Percentiles rank a stretch among this genome's conserved stretches.
phyloP scores from a whole-genome alignment of 1,140 invertebrate genomes.

The Tetramorium alpestre region DNA sequence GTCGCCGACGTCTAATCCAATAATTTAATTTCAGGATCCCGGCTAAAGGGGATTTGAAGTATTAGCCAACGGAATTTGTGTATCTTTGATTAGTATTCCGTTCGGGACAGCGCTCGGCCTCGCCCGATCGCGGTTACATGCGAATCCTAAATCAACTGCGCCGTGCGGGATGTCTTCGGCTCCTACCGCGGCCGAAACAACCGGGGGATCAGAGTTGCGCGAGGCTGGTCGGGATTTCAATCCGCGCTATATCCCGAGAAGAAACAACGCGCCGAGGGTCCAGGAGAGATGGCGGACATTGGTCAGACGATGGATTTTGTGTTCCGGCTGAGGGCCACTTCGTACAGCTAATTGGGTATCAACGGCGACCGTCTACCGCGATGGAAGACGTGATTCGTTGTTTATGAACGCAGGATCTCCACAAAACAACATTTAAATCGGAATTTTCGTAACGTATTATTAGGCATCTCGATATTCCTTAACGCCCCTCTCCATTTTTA shows the following conservation, averaged over 20 bases:
- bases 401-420: constrained; percentile 7
- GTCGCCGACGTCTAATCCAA: constrained; percentile 84
- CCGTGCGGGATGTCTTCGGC: constrained; percentile 60
- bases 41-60: constrained; percentile 85
- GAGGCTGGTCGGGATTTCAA: constrained; percentile 63
- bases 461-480: background rate
- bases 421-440: constrained; percentile 13
- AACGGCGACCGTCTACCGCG: background rate
- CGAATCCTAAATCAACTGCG: constrained; percentile 84
- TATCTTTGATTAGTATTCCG: constrained; percentile 86
- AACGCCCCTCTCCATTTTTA: background rate
- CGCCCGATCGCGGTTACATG: constrained; percentile 82
- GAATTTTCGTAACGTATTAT: background rate
- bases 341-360: constrained; percentile 57
- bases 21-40: constrained; percentile 85
- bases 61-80: constrained; percentile 85
- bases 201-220: constrained; percentile 58
- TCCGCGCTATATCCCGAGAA: constrained; percentile 65
- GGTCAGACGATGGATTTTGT: constrained; percentile 61
- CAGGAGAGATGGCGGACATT: constrained; percentile 42
- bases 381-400: constrained; percentile 25
- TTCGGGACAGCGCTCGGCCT: constrained; percentile 78
- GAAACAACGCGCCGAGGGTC: constrained; percentile 55
- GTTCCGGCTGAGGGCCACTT: constrained; percentile 39
- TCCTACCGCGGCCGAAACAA: constrained; percentile 51